Conservation (phyloP, 2,888 invertebrate species). For the Caenorhabditis japonica region DNA sequence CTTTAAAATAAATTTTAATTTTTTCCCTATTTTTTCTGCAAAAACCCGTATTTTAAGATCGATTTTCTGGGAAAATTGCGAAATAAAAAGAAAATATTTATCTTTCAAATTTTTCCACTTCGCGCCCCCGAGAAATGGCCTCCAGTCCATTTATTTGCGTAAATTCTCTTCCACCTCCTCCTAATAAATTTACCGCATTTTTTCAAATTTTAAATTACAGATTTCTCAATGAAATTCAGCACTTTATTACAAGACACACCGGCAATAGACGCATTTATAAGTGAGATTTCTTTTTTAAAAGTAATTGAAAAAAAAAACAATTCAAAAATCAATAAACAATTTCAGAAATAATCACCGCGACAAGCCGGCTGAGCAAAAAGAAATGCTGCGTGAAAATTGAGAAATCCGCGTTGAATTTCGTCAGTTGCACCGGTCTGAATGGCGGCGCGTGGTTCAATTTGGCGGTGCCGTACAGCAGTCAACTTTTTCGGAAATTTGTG, state of each 20-base stretch:
- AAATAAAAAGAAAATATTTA: too few species aligned
- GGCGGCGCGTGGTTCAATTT: constrained; percentile 44
- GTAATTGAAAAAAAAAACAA: neutral
- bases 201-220: neutral
- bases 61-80: too few species aligned
- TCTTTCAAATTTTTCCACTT: neutral
- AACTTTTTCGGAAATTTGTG: constrained; percentile 40
- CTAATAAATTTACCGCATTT: neutral
- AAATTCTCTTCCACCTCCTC: constrained; percentile 10
- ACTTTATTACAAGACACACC: constrained; percentile 34
- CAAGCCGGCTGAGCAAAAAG: constrained; percentile 33
- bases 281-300: constrained; percentile 1
- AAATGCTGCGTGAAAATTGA: constrained; percentile 46
- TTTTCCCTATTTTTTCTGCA: too few species aligned
- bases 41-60: too few species aligned
- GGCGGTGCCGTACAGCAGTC: constrained; percentile 28
- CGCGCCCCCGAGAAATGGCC: constrained; percentile 7
- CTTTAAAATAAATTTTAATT: too few species aligned
- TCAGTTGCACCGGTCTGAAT: constrained; percentile 38
- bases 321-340: neutral
- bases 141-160: neutral
- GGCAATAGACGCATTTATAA: constrained; percentile 43
- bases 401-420: constrained; percentile 25
- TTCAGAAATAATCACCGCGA: constrained; percentile 34
- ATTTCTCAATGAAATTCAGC: constrained; percentile 41